A percentile compares a stretch with the other conserved stretches of the same genome.
Conservation (phyloP, 2,888 invertebrate genomes). For the Brenthis hecate region DNA sequence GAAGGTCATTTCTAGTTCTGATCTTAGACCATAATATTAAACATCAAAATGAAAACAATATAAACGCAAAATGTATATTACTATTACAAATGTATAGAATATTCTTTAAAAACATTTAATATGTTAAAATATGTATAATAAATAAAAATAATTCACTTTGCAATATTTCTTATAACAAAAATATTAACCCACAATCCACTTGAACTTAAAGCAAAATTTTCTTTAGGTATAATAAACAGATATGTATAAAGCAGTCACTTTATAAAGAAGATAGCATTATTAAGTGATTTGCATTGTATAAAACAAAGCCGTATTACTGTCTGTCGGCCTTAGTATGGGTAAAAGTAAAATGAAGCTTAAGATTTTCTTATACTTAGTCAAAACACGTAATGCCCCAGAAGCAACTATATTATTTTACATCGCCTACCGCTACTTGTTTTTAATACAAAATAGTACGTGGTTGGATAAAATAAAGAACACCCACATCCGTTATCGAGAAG, state of each 20-base stretch:
- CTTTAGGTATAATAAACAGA: slow-evolving; percentile 2
- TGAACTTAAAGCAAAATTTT: too few species aligned
- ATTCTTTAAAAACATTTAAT: too few species aligned
- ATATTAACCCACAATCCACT: too few species aligned
- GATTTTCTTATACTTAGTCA: slow-evolving; percentile 39
- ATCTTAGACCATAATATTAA: too few species aligned
- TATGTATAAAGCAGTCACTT: background rate
- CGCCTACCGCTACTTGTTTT: slow-evolving; percentile 48
- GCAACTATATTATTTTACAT: slow-evolving; percentile 58
- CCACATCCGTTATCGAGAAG: slow-evolving; percentile 7
- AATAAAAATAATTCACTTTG: too few species aligned
- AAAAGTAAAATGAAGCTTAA: slow-evolving; percentile 40
- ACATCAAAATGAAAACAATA: too few species aligned
- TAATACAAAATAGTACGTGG: slow-evolving; percentile 41
- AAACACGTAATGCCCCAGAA: slow-evolving; percentile 53
- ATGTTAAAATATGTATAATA: too few species aligned
- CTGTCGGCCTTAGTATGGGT: slow-evolving; percentile 39
- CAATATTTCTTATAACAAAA: too few species aligned
- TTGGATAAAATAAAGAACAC: slow-evolving; percentile 1
- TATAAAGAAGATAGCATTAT: slow-evolving; percentile 32
- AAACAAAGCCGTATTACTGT: slow-evolving; percentile 27
- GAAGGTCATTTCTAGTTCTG: too few species aligned
- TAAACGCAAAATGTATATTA: too few species aligned
- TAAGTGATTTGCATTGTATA: slow-evolving; percentile 48
- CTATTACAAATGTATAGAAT: too few species aligned